These are phyloP conservation scores for Cataglyphis rosenhaueri DNA, from an alignment of 2,888 invertebrate genomes.

Conservation along the genomic window DNA sequence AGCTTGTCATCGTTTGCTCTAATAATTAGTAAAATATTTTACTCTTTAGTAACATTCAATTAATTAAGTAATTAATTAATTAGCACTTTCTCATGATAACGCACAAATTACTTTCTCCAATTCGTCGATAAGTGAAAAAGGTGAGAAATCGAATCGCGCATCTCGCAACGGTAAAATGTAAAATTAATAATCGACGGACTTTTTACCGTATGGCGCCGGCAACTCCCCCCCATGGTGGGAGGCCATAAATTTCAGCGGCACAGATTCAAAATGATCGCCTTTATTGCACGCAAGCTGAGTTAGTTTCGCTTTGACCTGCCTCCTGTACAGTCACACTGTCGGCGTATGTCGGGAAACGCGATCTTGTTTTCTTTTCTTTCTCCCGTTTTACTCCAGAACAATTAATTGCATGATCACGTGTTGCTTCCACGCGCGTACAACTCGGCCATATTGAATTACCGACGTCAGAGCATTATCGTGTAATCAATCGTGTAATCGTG, in stretches of 20 bases:
- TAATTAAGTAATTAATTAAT: not conserved
- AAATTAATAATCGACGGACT: conserved; percentile 77
- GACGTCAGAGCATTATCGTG: not conserved
- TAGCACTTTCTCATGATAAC: not conserved
- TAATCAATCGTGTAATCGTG: not conserved
- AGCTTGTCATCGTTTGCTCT: not conserved
- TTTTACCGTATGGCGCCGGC: conserved; percentile 72
- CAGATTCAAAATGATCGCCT: conserved; percentile 87
- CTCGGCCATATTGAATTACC: conserved; percentile 32
- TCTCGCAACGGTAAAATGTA: conserved; percentile 73
- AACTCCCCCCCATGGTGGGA: conserved; percentile 70
- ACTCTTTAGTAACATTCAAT: not conserved
- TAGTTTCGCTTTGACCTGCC: conserved; percentile 80
- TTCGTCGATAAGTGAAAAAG: conserved; percentile 9
- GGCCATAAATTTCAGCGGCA: conserved; percentile 87
- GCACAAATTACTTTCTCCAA: not conserved
- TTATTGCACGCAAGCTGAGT: conserved; percentile 85
- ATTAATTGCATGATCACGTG: conserved; percentile 49
- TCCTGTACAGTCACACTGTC: conserved; percentile 74
- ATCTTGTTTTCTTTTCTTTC: conserved; percentile 19
- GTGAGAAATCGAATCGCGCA: conserved; percentile 34
- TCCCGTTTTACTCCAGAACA: conserved; percentile 14
- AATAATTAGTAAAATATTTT: not conserved
- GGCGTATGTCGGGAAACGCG: conserved; percentile 36
- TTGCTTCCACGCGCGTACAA: conserved; percentile 9